These are phyloP conservation scores for Aurelia aurita complex sp. Pacific DNA, from an alignment of 30 jellyfish, hydroid and myxozoan species.

Conservation along the genomic window DNA sequence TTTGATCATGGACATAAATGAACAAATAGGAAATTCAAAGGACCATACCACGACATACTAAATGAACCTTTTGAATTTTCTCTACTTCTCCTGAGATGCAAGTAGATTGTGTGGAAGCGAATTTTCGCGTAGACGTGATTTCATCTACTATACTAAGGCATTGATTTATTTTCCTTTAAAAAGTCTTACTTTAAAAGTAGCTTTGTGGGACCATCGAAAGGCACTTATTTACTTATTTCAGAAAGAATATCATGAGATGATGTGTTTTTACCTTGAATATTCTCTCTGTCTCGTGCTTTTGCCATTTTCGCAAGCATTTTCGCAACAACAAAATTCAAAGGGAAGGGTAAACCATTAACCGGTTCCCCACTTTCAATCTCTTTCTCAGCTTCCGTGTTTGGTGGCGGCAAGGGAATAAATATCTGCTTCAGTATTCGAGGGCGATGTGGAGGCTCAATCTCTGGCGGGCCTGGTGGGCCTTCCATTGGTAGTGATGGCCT, in stretches of 20 bases:
- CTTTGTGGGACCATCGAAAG: not conserved
- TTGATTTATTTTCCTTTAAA: too few relatives aligned
- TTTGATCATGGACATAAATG: too few relatives aligned
- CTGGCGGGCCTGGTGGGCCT: not conserved
- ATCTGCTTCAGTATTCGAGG: constrained; percentile 69
- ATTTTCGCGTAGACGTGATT: too few relatives aligned
- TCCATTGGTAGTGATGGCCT: constrained; percentile 17
- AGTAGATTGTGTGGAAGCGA: too few relatives aligned
- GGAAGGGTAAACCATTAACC: constrained; percentile 78
- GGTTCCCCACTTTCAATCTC: constrained; percentile 84
- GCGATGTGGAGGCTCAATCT: constrained; percentile 4
- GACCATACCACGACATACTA: too few relatives aligned
- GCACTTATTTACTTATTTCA: not conserved
- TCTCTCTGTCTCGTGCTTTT: constrained; percentile 33
- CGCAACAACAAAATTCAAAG: constrained; percentile 70
- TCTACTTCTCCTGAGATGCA: too few relatives aligned
- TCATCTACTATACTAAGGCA: not conserved
- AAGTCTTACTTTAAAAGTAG: too few relatives aligned
- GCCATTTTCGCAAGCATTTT: constrained; percentile 59
- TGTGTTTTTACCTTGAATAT: not conserved
- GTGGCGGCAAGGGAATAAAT: constrained; percentile 91
- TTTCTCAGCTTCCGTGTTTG: constrained; percentile 83
- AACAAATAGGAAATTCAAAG: too few relatives aligned
- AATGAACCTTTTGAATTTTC: too few relatives aligned
- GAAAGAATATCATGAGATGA: too few relatives aligned